Evolutionary conservation across 2,113 vertebrate species (phyloP).

Genomic region (Toxotes jaculatrix): DNA sequence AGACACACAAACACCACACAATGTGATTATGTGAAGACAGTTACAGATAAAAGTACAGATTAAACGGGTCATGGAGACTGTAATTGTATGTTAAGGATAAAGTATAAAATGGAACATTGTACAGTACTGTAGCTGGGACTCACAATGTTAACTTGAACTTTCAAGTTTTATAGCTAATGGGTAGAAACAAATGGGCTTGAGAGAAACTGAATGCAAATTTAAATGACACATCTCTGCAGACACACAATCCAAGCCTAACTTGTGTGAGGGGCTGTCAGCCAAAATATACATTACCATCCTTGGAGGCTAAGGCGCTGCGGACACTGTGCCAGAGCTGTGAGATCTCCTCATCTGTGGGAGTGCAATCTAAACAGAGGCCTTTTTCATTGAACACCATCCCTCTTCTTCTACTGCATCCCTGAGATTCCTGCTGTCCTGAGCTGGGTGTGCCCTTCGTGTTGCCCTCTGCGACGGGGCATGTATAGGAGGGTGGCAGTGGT

Average conservation of each 20-base stretch:
- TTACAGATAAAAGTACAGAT: neutral
- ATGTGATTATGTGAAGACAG: neutral
- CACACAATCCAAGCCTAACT: neutral
- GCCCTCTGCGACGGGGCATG: conserved; percentile 60
- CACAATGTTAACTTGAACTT: neutral
- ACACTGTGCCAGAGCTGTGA: conserved; percentile 82
- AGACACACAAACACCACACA: conserved; percentile 20
- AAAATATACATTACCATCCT: conserved; percentile 78
- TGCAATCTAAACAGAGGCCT: conserved; percentile 77
- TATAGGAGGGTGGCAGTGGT: conserved; percentile 65
- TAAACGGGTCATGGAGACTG: neutral
- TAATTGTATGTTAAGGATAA: neutral
- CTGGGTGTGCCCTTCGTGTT: conserved; percentile 62
- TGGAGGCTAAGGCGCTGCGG: conserved; percentile 77
- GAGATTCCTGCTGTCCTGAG: conserved; percentile 70
- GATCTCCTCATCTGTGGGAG: conserved; percentile 89
- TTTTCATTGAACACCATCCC: conserved; percentile 74
- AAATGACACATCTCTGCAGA: conserved; percentile 12
- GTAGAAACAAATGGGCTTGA: neutral
- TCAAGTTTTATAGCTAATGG: neutral
- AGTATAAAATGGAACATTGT: neutral
- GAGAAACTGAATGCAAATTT: neutral
- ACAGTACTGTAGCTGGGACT: neutral
- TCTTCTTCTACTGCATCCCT: conserved; percentile 39
- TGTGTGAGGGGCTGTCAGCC: neutral